These are phyloP conservation scores for Conopomorpha cramerella DNA, from an alignment of 1,140 invertebrate species.

Conservation along the genomic window DNA sequence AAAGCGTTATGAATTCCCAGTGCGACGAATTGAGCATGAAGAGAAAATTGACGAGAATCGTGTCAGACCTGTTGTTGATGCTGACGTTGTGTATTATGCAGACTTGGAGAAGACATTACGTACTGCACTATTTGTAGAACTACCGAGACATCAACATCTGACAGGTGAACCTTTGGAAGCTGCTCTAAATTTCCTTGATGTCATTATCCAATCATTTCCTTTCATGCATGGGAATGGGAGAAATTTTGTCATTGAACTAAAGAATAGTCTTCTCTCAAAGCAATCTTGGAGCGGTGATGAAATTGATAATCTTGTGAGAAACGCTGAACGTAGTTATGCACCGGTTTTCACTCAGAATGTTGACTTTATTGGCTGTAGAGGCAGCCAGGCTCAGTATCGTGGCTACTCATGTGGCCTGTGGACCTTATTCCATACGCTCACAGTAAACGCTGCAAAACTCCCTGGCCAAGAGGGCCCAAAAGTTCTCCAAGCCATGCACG, in stretches of 20 bases:
- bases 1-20: conserved; percentile 40
- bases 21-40: conserved; percentile 12
- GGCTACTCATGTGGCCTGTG: conserved; percentile 97
- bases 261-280: conserved; percentile 42
- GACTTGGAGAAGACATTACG: conserved; percentile 85
- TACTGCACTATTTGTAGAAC: conserved; percentile 81
- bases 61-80: conserved; percentile 26
- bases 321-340: conserved; percentile 54
- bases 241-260: conserved; percentile 65
- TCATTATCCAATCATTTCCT: conserved; percentile 77
- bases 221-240: conserved; percentile 67
- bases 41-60: conserved; percentile 31
- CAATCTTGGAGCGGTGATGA: conserved; percentile 63
- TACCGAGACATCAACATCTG: conserved; percentile 71
- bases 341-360: conserved; percentile 64
- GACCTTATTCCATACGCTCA: conserved; percentile 93
- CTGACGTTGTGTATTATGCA: conserved; percentile 71
- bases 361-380: conserved; percentile 83
- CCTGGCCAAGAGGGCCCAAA: conserved; percentile 57
- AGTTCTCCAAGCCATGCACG: conserved; percentile 81
- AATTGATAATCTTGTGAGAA: conserved; percentile 58
- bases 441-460: conserved; percentile 72
- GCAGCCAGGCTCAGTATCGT: conserved; percentile 71
- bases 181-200: conserved; percentile 72
- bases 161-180: conserved; percentile 71